These are phyloP conservation scores for Mesorhabditis spiculigera DNA, from an alignment of 2,888 invertebrate genomes.

Conservation along the genomic window DNA sequence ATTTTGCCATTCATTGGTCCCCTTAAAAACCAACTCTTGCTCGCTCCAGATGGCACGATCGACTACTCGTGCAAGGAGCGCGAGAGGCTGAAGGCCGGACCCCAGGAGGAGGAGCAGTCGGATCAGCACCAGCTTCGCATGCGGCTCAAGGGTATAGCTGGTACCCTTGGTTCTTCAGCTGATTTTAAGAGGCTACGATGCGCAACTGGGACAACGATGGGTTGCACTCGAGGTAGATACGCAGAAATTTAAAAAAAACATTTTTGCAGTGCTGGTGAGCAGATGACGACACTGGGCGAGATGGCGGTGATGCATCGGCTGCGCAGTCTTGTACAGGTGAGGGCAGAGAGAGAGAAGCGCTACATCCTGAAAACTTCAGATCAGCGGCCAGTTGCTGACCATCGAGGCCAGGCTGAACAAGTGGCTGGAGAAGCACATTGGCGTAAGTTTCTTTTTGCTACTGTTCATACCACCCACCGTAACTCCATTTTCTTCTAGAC, in stretches of 20 bases:
- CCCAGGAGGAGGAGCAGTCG: not conserved
- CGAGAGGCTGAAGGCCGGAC: constrained; percentile 6
- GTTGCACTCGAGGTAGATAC: not conserved
- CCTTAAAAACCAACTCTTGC: too few species aligned
- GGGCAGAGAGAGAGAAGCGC: not conserved
- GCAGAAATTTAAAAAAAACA: not conserved
- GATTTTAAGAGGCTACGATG: not conserved
- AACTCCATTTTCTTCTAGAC: not conserved
- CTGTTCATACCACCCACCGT: not conserved
- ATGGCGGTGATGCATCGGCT: not conserved
- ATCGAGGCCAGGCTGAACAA: constrained; percentile 4
- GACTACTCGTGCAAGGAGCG: not conserved
- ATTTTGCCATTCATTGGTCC: too few species aligned
- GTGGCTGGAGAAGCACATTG: not conserved
- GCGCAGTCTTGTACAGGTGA: not conserved
- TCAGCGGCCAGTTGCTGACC: not conserved
- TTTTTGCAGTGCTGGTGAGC: not conserved
- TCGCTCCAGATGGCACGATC: constrained; percentile 1
- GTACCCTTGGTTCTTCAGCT: not conserved
- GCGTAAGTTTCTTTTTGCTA: not conserved
- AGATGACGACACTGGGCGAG: constrained; percentile 1
- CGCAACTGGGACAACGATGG: constrained; percentile 6
- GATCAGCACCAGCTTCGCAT: not conserved
- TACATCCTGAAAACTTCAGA: not conserved
- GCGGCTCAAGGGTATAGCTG: not conserved